Base-by-base conservation (phyloP, 2,797 vertebrate genomes). In the Pangasius djambal region DNA sequence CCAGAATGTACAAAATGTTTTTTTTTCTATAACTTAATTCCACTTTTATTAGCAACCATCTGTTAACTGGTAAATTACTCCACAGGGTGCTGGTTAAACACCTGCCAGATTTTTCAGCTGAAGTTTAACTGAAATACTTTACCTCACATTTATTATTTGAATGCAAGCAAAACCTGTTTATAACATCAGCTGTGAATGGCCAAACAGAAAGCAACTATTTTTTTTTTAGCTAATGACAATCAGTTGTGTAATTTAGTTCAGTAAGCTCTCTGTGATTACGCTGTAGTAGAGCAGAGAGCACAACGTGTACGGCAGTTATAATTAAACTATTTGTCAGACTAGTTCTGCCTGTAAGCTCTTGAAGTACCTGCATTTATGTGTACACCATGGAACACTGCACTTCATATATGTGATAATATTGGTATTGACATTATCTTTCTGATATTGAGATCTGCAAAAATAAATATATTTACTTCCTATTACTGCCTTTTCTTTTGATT, bases 391-490 rank as follows among this genome's bases (percentile, higher is more conserved):
- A 61, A 85, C 31, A 78, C 52, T 31, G 48, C 70, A 87, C 63
- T 86, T 84, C 70, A 44, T 78, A 57, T 69, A 67, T 82, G 22
- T 82, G 18, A 85, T 50, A n/a, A 31, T 72, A 25, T 63, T 87
- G 81, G 37, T 87, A 61, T 85, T 83, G 18, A 88, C 40, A 25
- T 90, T 57, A 86, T 48, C 61, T 83, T 79, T 57, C 55, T 83
- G 34, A 87, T 74, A 65, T 69, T 44, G 52, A 78, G 8, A 48
- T 83, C 77, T 85, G 72, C 57, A 89, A 86, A 75, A 86, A 81
- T 86, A 72, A 89, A 89, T 81, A 57, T 75, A 72, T 89, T 86
- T 86, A 79, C 50, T 79, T 75, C 10, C 77, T 57, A 50, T 69
- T 28, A 37, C 34, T 83, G 86, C 50, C 77, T 40, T 81, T 28